phyloP scores from a whole-genome alignment of 1,140 invertebrate genomes.

The Bombus sylvicola region DNA sequence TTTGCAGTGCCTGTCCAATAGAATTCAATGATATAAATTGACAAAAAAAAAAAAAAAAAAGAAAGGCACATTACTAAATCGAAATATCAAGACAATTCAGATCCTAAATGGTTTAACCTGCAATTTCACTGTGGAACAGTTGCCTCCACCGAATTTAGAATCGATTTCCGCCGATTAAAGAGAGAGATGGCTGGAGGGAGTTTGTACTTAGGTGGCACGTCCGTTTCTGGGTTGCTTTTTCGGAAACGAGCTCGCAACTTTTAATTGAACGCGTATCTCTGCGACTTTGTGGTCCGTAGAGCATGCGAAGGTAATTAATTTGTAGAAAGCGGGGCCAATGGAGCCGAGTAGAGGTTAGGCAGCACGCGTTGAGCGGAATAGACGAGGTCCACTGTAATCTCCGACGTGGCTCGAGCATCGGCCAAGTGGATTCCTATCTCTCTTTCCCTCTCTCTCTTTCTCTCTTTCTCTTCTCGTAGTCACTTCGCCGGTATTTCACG shows the following conservation, averaged over 20 bases:
- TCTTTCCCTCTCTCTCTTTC: not conserved
- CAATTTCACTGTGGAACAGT: too few species aligned
- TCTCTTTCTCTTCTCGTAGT: conserved; percentile 22
- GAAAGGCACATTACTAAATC: not conserved
- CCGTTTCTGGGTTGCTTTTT: not conserved
- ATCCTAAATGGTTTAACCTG: not conserved
- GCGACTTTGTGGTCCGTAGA: not conserved
- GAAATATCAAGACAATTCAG: not conserved
- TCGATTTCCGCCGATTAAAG: not conserved
- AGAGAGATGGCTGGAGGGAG: not conserved
- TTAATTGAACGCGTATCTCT: conserved; percentile 31
- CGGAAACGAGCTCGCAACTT: conserved; percentile 1
- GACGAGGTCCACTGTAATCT: conserved; percentile 42
- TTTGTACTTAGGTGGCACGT: too few species aligned
- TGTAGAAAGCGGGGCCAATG: not conserved
- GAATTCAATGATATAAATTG: not conserved
- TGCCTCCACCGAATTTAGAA: not conserved
- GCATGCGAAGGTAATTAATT: conserved; percentile 36
- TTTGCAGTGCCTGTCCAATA: too few species aligned
- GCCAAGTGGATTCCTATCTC: conserved; percentile 2
- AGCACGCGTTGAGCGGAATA: not conserved
- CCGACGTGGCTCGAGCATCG: conserved; percentile 33
- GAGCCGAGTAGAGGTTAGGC: not conserved
- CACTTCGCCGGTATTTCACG: conserved; percentile 71
- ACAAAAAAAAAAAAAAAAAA: not conserved